A percentile compares a stretch with the other conserved stretches of the same genome.
Evolutionary conservation across 2,113 vertebrate genomes (phyloP).

Genomic region (Pavo muticus): DNA sequence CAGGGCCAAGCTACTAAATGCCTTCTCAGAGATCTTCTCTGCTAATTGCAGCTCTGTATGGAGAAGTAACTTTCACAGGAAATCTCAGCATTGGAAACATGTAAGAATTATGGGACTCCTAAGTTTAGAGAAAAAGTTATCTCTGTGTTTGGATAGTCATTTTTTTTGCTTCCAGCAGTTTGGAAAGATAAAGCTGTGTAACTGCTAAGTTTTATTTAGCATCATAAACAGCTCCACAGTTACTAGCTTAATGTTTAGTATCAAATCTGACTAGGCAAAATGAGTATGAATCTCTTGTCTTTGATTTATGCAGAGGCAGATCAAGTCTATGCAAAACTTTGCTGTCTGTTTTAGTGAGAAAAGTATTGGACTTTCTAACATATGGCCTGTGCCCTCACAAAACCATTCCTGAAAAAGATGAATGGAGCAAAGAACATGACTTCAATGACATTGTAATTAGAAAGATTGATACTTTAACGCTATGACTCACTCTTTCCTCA

Average conservation of each 20-base stretch:
- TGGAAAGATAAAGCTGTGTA: neutral
- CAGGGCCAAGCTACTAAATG: neutral
- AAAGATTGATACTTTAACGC: conserved; percentile 3
- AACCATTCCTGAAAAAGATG: neutral
- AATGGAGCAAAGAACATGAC: neutral
- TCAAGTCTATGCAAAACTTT: neutral
- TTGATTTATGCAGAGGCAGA: neutral
- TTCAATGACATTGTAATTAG: neutral
- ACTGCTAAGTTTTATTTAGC: neutral
- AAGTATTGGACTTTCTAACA: neutral
- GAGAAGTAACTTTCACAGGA: neutral
- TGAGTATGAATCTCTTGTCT: neutral
- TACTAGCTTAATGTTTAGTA: neutral
- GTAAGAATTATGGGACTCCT: neutral
- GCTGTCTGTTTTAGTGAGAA: neutral
- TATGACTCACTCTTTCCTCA: neutral
- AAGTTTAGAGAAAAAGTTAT: conserved; percentile 3
- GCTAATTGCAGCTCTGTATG: neutral
- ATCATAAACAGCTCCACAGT: neutral
- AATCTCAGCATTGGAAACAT: conserved; percentile 13
- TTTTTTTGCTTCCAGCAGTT: neutral
- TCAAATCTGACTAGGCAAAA: neutral
- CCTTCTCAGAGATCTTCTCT: neutral
- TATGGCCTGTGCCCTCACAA: neutral
- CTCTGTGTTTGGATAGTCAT: conserved; percentile 20